Base-by-base conservation (phyloP, 64 coral and sea anemone species). In the Exaiptasia diaphana region DNA sequence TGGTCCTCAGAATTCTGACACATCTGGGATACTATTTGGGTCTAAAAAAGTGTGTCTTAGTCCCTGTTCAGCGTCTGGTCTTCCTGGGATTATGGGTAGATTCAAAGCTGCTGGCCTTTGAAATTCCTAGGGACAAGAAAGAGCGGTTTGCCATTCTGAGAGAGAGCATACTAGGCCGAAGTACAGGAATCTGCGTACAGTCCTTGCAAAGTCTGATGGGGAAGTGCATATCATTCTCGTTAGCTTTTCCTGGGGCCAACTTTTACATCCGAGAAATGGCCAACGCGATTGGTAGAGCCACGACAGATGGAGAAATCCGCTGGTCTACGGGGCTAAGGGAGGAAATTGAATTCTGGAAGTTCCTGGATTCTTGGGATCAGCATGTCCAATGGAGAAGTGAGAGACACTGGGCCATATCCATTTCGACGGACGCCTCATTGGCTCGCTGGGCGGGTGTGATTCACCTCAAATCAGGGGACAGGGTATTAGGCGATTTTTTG, bases 211-310 rank as follows among this genome's bases (percentile, higher is more conserved):
- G 46, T 26, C 26, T 72, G 48, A 84, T 84, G 81, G 67, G 65
- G 31, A 84, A 59, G 17, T 73, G 81, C 18, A 73, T 41, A 22
- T 73, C 81, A 13, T 73, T 74, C 23, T 59, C 67, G 1, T 29
- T 68, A 8, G 60, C 61, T 4, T 68, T 82, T 50, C 79, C 61
- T 15, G 80, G 61, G 24, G 80, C 80, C 6, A 69, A 83, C 30
- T 67, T 68, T 28, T 83, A 83, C 44, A 69, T 67, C 42, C 15
- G 79, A 18, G 63, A 82, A 17, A 82, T 68, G 79, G 57, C 73
- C 73, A 2, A 21, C 30, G 73, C 41, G 25, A 15, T 8, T 35
- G 43, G 73, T 49, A 20, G 15, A 37, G 10, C 73, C 41, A 26
- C n/a, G 3, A 21, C 1, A 22, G n/a, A 9, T 15, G 21, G 2